Conservation (phyloP, 2,113 vertebrate genomes). For the Holacanthus passer region DNA sequence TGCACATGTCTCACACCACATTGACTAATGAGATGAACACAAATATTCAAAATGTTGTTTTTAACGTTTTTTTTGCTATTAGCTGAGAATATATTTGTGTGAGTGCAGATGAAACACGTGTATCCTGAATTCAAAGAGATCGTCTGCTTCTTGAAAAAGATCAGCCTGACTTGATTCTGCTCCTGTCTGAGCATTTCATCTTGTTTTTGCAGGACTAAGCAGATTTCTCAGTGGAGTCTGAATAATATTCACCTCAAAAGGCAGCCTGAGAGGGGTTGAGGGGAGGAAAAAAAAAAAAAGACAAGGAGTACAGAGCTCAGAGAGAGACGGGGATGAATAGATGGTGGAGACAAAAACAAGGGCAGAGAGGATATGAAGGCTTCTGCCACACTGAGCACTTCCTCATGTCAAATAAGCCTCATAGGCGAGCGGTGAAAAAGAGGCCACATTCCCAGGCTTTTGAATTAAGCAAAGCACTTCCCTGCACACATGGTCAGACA, state of each 20-base stretch:
- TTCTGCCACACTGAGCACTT: conserved; percentile 70
- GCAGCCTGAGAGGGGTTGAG: conserved; percentile 1
- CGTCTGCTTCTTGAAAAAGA: conserved; percentile 6
- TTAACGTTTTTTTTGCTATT: neutral
- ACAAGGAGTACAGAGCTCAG: neutral
- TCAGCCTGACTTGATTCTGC: conserved; percentile 11
- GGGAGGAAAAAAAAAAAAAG: conserved; percentile 8
- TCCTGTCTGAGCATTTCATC: conserved; percentile 25
- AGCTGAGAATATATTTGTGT: conserved; percentile 3
- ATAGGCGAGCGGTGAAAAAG: conserved; percentile 59
- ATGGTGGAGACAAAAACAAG: conserved; percentile 29
- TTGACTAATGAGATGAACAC: conserved; percentile 17
- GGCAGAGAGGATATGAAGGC: conserved; percentile 54
- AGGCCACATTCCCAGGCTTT: conserved; percentile 72
- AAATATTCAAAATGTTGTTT: neutral
- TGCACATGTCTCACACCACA: neutral
- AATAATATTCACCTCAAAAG: conserved; percentile 45
- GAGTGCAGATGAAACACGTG: neutral
- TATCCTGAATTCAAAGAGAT: conserved; percentile 6
- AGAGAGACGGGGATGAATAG: conserved; percentile 27
- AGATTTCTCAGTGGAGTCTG: conserved; percentile 42
- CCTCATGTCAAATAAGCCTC: conserved; percentile 66
- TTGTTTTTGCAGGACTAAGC: conserved; percentile 53
- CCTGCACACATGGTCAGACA: conserved; percentile 73
- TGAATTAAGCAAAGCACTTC: conserved; percentile 75